Evolutionary conservation across 2,888 invertebrate species (phyloP).

Genomic region (Acleris laterana): DNA sequence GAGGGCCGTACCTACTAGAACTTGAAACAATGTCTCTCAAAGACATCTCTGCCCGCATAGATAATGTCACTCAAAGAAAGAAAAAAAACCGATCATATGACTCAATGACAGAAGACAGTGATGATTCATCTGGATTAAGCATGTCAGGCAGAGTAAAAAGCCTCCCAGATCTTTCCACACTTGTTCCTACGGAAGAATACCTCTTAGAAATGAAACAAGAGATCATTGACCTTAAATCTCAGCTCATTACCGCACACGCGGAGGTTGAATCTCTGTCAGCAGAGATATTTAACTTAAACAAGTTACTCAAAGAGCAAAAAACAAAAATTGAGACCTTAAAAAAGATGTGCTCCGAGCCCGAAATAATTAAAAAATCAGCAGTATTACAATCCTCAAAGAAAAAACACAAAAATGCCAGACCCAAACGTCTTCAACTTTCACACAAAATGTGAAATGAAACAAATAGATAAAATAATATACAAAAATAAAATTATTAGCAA

Average conservation of each 20-base stretch:
- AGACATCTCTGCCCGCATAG: not conserved
- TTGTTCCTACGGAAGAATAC: constrained; percentile 7
- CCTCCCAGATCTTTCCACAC: not conserved
- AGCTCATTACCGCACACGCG: not conserved
- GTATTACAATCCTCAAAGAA: not conserved
- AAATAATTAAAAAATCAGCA: not conserved
- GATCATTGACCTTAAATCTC: not conserved
- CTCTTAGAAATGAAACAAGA: constrained; percentile 9
- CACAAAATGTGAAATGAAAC: no score
- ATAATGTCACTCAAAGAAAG: not conserved
- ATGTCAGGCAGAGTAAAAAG: no score
- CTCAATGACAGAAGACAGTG: not conserved
- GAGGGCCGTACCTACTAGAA: no score
- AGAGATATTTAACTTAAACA: not conserved
- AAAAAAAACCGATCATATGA: not conserved
- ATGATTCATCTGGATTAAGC: no score
- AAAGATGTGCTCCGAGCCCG: constrained; percentile 2
- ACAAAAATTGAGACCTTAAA: not conserved
- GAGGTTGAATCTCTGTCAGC: not conserved
- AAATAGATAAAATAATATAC: no score
- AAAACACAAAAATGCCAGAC: not conserved
- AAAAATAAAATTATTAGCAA: no score
- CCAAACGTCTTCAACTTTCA: not conserved
- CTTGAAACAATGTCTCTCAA: not conserved
- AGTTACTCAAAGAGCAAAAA: not conserved